Conservation (phyloP, 2,888 invertebrate genomes). For the Aphelenchoides bicaudatus region DNA sequence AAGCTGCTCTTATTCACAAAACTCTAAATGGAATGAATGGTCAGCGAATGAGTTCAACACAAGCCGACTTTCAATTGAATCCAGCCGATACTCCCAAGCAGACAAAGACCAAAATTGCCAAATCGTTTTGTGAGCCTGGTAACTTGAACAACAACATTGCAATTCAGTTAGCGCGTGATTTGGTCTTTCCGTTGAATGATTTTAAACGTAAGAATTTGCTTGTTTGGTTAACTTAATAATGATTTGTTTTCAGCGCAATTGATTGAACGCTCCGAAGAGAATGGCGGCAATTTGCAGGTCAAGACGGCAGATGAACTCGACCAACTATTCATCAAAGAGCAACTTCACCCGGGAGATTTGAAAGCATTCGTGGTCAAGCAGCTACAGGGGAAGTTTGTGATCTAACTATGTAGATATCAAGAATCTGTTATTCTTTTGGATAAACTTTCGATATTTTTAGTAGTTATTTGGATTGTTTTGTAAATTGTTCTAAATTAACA, state of each 20-base stretch:
- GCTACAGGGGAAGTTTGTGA: too few relatives aligned
- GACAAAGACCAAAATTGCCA: slow-evolving; percentile 46
- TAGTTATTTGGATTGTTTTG: too few relatives aligned
- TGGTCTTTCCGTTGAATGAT: slow-evolving; percentile 47
- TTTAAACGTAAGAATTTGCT: slow-evolving; percentile 13
- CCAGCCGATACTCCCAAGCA: slow-evolving; percentile 54
- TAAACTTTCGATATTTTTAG: too few relatives aligned
- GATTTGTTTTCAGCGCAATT: slow-evolving; percentile 19
- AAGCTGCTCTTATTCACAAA: slow-evolving; percentile 18
- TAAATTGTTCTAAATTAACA: too few relatives aligned
- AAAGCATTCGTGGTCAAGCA: slow-evolving; percentile 69
- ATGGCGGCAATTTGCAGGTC: slow-evolving; percentile 76
- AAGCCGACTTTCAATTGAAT: slow-evolving; percentile 46
- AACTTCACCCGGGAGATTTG: slow-evolving; percentile 85
- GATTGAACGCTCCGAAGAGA: slow-evolving; percentile 65
- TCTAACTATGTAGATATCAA: too few relatives aligned
- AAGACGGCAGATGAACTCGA: slow-evolving; percentile 75
- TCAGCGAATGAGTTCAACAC: slow-evolving; percentile 34
- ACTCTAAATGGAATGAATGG: slow-evolving; percentile 23
- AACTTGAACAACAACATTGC: slow-evolving; percentile 53
- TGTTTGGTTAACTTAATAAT: not conserved
- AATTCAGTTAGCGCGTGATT: slow-evolving; percentile 40
- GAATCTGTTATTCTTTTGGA: too few relatives aligned
- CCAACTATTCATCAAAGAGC: slow-evolving; percentile 73
- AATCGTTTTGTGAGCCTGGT: slow-evolving; percentile 57